phyloP scores from a whole-genome alignment of 2,888 invertebrate genomes.

The Drosophila kuntzei region DNA sequence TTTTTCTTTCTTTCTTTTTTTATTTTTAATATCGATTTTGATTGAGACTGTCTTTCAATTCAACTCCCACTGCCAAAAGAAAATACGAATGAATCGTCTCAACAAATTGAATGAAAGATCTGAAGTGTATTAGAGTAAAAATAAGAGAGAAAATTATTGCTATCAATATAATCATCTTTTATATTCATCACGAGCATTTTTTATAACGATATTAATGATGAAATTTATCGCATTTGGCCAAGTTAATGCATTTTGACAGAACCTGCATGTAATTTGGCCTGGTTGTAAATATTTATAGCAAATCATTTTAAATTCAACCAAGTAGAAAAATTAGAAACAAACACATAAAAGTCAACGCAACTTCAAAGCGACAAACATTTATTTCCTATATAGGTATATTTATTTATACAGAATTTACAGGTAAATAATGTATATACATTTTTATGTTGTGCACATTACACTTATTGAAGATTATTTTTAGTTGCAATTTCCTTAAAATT shows the following conservation, averaged over 20 bases:
- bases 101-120: conserved; percentile 36
- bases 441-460: conserved; percentile 7
- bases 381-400: neutral
- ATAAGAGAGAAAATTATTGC: conserved; percentile 22
- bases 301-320: conserved; percentile 37
- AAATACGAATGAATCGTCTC: conserved; percentile 21
- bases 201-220: conserved; percentile 44
- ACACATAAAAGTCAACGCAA: conserved; percentile 23
- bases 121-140: conserved; percentile 7
- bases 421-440: conserved; percentile 13
- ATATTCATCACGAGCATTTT: conserved; percentile 13
- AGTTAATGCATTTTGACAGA: conserved; percentile 27
- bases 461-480: conserved; percentile 17
- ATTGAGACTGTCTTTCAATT: conserved; percentile 24
- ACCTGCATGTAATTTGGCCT: conserved; percentile 10
- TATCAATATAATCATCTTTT: conserved; percentile 29
- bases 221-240: conserved; percentile 26
- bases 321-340: conserved; percentile 23
- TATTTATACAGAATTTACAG: neutral
- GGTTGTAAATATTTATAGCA: conserved; percentile 40
- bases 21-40: conserved; percentile 49
- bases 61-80: conserved; percentile 3
- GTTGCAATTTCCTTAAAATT: conserved; percentile 26
- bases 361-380: conserved; percentile 30
- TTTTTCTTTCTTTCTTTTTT: conserved; percentile 27